phyloP scores from a whole-genome alignment of 2,113 vertebrate species.

The Colinus virginianus region DNA sequence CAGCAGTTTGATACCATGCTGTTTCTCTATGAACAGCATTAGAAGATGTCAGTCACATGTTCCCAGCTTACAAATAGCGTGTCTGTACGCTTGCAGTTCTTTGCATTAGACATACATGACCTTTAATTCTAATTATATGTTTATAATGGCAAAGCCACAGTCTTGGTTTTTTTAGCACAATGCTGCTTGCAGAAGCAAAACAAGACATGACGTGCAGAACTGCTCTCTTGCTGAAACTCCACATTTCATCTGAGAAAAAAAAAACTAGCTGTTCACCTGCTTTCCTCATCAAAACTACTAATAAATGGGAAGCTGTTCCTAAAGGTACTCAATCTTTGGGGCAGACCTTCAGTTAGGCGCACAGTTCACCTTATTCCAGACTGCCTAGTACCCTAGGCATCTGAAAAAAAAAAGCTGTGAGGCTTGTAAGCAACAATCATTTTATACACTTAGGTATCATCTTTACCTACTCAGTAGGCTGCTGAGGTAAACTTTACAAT shows the following conservation, averaged over 20 bases:
- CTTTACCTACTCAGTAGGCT: not conserved
- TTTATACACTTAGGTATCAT: not conserved
- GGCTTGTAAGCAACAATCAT: not conserved
- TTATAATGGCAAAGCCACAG: not conserved
- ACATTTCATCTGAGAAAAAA: not conserved
- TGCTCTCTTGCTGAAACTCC: not conserved
- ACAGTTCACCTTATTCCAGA: not conserved
- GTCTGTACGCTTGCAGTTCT: not conserved
- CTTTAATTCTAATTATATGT: slow-evolving; percentile 9
- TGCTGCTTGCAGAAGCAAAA: not conserved
- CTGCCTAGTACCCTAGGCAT: not conserved
- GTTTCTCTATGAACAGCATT: not conserved
- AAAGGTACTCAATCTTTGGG: fast-evolving
- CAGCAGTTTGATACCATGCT: not conserved
- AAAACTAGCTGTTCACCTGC: not conserved
- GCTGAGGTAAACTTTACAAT: not conserved
- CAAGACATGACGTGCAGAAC: not conserved
- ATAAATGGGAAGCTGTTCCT: not conserved
- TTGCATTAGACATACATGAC: not conserved
- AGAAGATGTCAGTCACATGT: not conserved
- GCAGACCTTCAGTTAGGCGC: not conserved
- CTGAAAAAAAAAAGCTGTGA: not conserved
- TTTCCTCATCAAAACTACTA: not conserved
- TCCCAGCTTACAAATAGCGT: not conserved
- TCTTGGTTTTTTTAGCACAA: not conserved